Evolutionary conservation across 1,140 invertebrate genomes (phyloP).

Genomic region (Drosophila gunungcola): DNA sequence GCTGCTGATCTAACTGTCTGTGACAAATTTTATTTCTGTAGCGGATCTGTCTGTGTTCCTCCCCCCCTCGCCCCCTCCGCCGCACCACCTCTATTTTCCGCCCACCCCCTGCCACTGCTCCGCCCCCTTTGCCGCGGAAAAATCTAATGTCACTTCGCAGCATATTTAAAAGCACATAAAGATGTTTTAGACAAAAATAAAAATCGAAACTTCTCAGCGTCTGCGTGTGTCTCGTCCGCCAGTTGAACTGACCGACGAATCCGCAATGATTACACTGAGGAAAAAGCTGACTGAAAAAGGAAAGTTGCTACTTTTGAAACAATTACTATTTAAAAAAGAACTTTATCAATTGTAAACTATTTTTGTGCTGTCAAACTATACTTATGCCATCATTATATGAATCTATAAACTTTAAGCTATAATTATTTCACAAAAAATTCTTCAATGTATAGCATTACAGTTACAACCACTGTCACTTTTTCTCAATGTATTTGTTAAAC

Average conservation of each 20-base stretch:
- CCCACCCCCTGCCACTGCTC: background rate
- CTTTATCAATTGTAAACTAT: too few relatives aligned
- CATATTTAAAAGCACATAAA: conserved; percentile 83
- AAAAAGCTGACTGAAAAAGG: background rate
- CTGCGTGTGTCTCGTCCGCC: conserved; percentile 23
- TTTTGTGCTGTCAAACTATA: too few relatives aligned
- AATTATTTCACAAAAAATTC: too few relatives aligned
- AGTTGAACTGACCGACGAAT: conserved; percentile 41
- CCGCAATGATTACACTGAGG: conserved; percentile 36
- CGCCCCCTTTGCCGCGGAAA: conserved; percentile 9
- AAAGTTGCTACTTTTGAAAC: too few relatives aligned
- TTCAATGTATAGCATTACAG: too few relatives aligned
- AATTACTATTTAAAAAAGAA: too few relatives aligned
- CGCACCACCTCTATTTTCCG: background rate
- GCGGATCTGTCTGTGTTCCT: conserved; percentile 68
- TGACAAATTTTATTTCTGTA: conserved; percentile 82
- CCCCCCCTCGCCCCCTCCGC: conserved; percentile 10
- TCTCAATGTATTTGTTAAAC: too few relatives aligned
- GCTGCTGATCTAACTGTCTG: conserved; percentile 77
- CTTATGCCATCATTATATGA: too few relatives aligned
- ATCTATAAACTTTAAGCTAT: too few relatives aligned
- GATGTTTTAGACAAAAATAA: conserved; percentile 82
- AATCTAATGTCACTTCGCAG: conserved; percentile 82
- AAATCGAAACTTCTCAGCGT: conserved; percentile 46
- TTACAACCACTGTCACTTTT: too few relatives aligned